These are phyloP conservation scores for Threskiornis aethiopicus DNA, from an alignment of 2,797 vertebrate genomes.

Conservation along the genomic window DNA sequence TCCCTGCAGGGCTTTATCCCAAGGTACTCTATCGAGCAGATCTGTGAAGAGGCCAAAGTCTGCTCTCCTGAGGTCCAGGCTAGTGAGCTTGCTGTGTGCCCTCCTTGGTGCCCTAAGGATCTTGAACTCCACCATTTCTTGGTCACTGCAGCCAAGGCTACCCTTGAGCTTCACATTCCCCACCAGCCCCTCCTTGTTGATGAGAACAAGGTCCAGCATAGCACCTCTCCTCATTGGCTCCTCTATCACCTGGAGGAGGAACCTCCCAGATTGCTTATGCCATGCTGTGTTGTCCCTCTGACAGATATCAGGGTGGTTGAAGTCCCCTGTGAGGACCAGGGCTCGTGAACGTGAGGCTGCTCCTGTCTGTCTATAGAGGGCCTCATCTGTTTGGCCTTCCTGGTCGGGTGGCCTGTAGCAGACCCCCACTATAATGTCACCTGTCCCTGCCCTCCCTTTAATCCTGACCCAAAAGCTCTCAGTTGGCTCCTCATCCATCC, in stretches of 20 bases:
- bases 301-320: background rate
- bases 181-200: background rate
- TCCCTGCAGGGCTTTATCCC: background rate
- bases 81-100: background rate
- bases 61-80: background rate
- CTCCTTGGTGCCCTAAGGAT: background rate
- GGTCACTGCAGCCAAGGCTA: background rate
- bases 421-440: background rate
- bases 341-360: background rate
- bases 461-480: background rate
- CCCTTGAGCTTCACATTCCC: background rate
- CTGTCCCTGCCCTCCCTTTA: background rate
- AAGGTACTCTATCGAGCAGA: too few species aligned
- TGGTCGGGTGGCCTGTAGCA: background rate
- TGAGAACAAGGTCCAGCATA: background rate
- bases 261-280: background rate
- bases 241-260: background rate
- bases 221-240: background rate
- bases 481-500: too few species aligned
- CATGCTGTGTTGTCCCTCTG: background rate
- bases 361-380: background rate
- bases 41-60: background rate
- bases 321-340: background rate
- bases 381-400: background rate
- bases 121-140: background rate